Conservation (phyloP, 1,140 invertebrate species). For the Eciton burchellii region DNA sequence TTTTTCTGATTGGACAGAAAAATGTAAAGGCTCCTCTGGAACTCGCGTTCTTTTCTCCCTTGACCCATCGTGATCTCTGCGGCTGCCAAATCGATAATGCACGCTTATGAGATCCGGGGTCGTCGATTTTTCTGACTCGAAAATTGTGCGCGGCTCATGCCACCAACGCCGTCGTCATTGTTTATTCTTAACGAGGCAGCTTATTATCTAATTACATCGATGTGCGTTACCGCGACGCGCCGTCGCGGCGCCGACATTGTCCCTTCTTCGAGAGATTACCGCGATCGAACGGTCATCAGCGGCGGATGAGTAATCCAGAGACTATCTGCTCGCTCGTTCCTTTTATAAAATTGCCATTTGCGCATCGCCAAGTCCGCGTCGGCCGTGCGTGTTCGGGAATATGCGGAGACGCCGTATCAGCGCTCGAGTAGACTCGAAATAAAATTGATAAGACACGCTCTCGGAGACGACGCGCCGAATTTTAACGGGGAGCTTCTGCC, state of each 20-base stretch:
- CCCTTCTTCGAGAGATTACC: conserved; percentile 43
- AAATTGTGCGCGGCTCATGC: conserved; percentile 39
- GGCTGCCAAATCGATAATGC: background rate
- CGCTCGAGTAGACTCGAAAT: background rate
- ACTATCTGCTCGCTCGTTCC: conserved; percentile 15
- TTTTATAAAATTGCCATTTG: background rate
- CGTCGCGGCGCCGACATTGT: conserved; percentile 63
- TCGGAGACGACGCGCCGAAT: background rate
- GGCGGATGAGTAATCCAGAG: conserved; percentile 60
- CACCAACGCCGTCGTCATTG: conserved; percentile 70
- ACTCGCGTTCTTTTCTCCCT: background rate
- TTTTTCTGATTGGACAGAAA: background rate
- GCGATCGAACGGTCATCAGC: conserved; percentile 45
- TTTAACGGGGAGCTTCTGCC: background rate
- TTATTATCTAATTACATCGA: conserved; percentile 77
- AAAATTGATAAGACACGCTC: background rate
- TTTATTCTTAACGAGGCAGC: conserved; percentile 71
- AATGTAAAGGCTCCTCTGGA: background rate
- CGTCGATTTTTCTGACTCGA: background rate
- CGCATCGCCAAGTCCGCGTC: background rate
- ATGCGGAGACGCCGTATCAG: background rate
- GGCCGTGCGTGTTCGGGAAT: background rate
- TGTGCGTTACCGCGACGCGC: conserved; percentile 71
- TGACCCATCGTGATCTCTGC: background rate
- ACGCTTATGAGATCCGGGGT: background rate